phyloP scores from a whole-genome alignment of 2,888 invertebrate genomes.

The Orthonevra nobilis region DNA sequence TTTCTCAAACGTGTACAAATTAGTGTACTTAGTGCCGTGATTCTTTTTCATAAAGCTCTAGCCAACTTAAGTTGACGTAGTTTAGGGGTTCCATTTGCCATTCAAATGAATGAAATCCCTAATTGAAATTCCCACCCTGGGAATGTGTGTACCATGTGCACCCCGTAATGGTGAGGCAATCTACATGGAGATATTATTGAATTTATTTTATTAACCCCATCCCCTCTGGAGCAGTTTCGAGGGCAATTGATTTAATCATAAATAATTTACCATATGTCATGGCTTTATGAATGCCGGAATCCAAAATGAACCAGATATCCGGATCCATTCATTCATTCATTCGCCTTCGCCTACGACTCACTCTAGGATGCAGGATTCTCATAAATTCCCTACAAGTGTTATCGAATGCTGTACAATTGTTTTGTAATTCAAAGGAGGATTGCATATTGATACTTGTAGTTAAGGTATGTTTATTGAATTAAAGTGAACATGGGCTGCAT shows the following conservation, averaged over 20 bases:
- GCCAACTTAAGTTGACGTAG: no score
- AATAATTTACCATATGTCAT: slow-evolving; percentile 51
- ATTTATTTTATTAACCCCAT: slow-evolving; percentile 38
- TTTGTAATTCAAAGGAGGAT: no score
- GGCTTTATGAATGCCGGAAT: slow-evolving; percentile 41
- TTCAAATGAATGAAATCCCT: slow-evolving; percentile 33
- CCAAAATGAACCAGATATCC: slow-evolving; percentile 14
- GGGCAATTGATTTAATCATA: slow-evolving; percentile 47
- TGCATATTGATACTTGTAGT: neutral
- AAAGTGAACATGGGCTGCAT: neutral
- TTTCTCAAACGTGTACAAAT: slow-evolving; percentile 31
- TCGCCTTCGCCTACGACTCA: no score
- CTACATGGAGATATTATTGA: slow-evolving; percentile 31
- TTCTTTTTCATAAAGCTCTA: no score
- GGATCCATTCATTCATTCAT: no score
- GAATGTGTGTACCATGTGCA: neutral
- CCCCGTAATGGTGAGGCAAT: neutral
- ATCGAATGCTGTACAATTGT: slow-evolving; percentile 6
- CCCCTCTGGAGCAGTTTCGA: slow-evolving; percentile 8
- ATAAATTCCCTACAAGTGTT: slow-evolving; percentile 45
- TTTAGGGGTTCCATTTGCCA: no score
- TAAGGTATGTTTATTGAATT: slow-evolving; percentile 53
- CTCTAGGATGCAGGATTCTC: slow-evolving; percentile 44
- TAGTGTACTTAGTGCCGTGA: slow-evolving; percentile 9
- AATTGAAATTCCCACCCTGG: slow-evolving; percentile 26